Evolutionary conservation across 2,888 invertebrate genomes (phyloP), one percentile per base, ranked within the genome.

Genomic region (Monoplex corrugatus): DNA sequence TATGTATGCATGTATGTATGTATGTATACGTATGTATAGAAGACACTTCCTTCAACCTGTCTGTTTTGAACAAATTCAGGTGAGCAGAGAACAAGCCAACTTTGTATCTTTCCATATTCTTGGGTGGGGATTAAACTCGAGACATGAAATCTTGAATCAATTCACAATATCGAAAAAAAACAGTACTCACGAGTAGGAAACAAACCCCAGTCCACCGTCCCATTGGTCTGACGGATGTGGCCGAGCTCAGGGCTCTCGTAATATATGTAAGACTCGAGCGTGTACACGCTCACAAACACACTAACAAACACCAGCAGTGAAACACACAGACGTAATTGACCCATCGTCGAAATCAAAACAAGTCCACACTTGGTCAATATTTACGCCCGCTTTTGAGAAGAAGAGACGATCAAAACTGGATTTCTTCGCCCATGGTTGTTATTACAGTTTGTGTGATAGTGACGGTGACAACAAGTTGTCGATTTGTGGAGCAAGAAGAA

Each of bases 221-320:
- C 80, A 10, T 80, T 80, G 1, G 40, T 43, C 40, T 28, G 43
- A 1, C 80, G 80, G 38, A 80, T n/a, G 10, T 80, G 80, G 6
- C 80, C 80, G 43, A 80, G 38, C 43, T 80, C 80, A 10, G 80
- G 28, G 28, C 80, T 80, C 80, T 80, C 80, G 80, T 80, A n/a
- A n/a, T 80, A 80, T 1, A 28, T 80, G 80, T 80, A 80, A 28
- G 43, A 43, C 28, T 43, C 43, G 80, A 80, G 19, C 19, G 80
- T 43, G 80, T 3, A 80, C n/a, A 44, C 80, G 43, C 43, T 80
- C 43, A 43, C 80, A 19, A 80, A 43, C 80, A 43, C 80, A 43
- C 80, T 80, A 2, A 43, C 43, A 16, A 80, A 43, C 80, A 80
- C 43, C 43, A 43, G 23, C 13, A 10, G 38, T 38, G 57, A 38